Conservation (phyloP, 1,140 invertebrate species). For the Coboldia fuscipes region DNA sequence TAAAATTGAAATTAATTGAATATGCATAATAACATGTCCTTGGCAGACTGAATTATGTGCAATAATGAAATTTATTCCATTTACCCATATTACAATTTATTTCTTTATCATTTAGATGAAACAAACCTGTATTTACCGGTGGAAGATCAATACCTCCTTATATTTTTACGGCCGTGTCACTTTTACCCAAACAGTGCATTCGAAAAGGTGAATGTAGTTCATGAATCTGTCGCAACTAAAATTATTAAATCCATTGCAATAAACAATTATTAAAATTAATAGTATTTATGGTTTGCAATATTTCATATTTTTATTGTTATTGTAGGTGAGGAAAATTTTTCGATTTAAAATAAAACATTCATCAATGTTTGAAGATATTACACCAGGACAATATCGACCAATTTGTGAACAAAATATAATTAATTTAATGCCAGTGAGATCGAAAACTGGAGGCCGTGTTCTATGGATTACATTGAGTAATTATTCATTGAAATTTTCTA, state of each 20-base stretch:
- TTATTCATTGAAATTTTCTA: conserved; percentile 14
- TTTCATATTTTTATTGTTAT: conserved; percentile 6
- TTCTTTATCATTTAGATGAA: conserved; percentile 27
- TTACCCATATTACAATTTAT: no score
- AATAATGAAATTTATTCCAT: no score
- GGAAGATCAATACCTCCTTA: conserved; percentile 37
- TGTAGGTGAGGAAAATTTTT: conserved; percentile 33
- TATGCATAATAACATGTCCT: no score
- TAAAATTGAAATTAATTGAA: no score
- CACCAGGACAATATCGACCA: conserved; percentile 23
- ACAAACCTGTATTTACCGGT: conserved; percentile 26
- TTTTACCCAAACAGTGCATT: conserved; percentile 41
- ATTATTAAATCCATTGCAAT: neutral
- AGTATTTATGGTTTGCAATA: no score
- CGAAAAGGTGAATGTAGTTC: conserved; percentile 30
- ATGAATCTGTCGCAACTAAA: neutral
- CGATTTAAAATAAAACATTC: conserved; percentile 30
- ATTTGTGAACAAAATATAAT: conserved; percentile 28
- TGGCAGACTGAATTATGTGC: no score
- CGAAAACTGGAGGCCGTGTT: conserved; percentile 27
- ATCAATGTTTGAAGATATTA: conserved; percentile 24
- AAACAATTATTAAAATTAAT: neutral
- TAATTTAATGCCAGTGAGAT: conserved; percentile 29
- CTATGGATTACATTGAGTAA: conserved; percentile 31
- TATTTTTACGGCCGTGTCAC: conserved; percentile 42